Evolutionary conservation across 2,113 vertebrate genomes (phyloP), one percentile per base, ranked within the genome.

Genomic region (Excalfactoria chinensis): DNA sequence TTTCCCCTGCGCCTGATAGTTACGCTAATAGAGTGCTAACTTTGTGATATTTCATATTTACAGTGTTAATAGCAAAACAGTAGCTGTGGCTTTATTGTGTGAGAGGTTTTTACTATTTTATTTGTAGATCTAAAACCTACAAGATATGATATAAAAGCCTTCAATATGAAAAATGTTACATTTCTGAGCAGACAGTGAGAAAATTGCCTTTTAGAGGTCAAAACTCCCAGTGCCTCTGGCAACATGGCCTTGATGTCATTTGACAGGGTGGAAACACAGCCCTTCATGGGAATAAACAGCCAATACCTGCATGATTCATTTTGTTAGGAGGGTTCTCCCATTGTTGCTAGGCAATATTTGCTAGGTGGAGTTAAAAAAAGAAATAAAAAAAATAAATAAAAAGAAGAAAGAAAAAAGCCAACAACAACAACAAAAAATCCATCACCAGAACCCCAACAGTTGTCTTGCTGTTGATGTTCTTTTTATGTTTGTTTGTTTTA

Each of bases 161-260:
- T 96, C 93, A 88, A 86, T 96, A 95, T 95, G 94, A 94, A 94
- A 95, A 95, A 94, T 95, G 96, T 94, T 91, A 88, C 67, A 79
- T 94, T 97, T 97, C 93, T 95, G 93, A 95, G 88, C 91, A 94
- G 95, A 96, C 90, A 95, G 95, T 96, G 95, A 96, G 95, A 96
- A 97, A 96, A 96, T 96, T 95, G 93, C 94, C 96, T 96, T 96
- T 96, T 95, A 91, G 96, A 97, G 95, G 94, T 97, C 96, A 96
- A 95, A 96, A 95, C 93, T 93, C 90, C 77, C 89, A 88, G 1
- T 73, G 94, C 95, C 94, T 95, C 95, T 92, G 95, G 95, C 97
- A 95, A 91, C 74, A 64, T 94, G 95, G 97, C 96, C 94, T 96
- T 91, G 93, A 97, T 95, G 92, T 95, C 97, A 88, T 95, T 91